Conservation (phyloP, 2,888 invertebrate species). For the Apamea anceps region DNA sequence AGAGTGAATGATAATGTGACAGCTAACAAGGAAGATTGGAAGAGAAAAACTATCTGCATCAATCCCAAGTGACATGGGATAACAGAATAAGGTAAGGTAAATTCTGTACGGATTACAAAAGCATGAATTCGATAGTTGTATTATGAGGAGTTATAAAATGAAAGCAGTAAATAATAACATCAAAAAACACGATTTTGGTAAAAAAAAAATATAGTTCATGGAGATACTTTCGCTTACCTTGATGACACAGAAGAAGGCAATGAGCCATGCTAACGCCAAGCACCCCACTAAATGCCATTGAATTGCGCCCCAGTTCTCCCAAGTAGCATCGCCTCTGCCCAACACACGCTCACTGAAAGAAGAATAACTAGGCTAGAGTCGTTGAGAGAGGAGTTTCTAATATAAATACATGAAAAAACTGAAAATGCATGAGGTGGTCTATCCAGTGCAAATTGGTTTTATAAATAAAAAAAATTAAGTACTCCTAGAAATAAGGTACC, state of each 20-base stretch:
- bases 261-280: conserved; percentile 94
- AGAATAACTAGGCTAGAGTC: not conserved
- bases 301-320: conserved; percentile 94
- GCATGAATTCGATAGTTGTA: too few species aligned
- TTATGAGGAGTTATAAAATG: not conserved
- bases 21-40: not conserved
- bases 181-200: not conserved
- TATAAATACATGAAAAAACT: too few species aligned
- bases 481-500: not conserved
- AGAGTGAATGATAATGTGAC: not conserved
- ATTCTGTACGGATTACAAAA: not conserved
- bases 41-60: not conserved
- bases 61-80: not conserved
- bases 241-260: conserved; percentile 96
- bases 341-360: conserved; percentile 93
- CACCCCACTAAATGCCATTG: conserved; percentile 96
- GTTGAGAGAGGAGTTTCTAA: too few species aligned
- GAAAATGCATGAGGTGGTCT: too few species aligned
- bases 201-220: not conserved
- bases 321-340: conserved; percentile 92
- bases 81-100: not conserved
- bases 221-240: conserved; percentile 85
- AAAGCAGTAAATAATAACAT: not conserved
- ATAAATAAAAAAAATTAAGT: not conserved
- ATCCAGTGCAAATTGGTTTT: not conserved